Conservation (phyloP, 2,113 vertebrate species). For the Polypterus bichir region DNA sequence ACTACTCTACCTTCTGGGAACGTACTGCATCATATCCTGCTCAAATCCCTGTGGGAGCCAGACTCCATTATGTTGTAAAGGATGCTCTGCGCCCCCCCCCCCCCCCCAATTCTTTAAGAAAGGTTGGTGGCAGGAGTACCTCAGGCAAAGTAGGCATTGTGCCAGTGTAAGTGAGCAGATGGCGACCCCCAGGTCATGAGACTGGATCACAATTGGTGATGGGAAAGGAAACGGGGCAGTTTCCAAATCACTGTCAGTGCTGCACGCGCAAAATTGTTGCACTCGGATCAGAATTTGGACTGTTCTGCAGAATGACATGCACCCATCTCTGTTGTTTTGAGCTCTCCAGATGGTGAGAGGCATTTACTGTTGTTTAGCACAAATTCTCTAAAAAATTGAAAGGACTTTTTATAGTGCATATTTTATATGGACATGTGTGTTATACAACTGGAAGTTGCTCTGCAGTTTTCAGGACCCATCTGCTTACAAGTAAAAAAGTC, state of each 20-base stretch:
- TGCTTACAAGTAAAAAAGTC: too few relatives aligned
- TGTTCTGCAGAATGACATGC: too few relatives aligned
- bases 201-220: slow-evolving; percentile 41
- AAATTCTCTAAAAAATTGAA: too few relatives aligned
- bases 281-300: too few relatives aligned
- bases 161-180: slow-evolving; percentile 59
- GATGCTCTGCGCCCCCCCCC: neutral
- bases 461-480: too few relatives aligned
- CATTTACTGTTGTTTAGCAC: too few relatives aligned
- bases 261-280: too few relatives aligned
- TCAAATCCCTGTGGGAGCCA: slow-evolving; percentile 46
- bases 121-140: slow-evolving; percentile 44
- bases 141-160: slow-evolving; percentile 52
- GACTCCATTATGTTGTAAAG: slow-evolving; percentile 43
- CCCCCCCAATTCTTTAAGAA: slow-evolving; percentile 31
- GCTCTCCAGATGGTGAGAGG: too few relatives aligned
- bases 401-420: too few relatives aligned
- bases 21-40: slow-evolving; percentile 40
- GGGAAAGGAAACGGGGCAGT: slow-evolving; percentile 49
- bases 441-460: too few relatives aligned
- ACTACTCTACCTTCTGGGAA: slow-evolving; percentile 46
- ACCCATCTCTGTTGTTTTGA: too few relatives aligned
- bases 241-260: slow-evolving; percentile 38
- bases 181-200: slow-evolving; percentile 60
- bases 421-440: too few relatives aligned